Conservation (phyloP, 2,888 invertebrate genomes). For the Hartigia nigra region DNA sequence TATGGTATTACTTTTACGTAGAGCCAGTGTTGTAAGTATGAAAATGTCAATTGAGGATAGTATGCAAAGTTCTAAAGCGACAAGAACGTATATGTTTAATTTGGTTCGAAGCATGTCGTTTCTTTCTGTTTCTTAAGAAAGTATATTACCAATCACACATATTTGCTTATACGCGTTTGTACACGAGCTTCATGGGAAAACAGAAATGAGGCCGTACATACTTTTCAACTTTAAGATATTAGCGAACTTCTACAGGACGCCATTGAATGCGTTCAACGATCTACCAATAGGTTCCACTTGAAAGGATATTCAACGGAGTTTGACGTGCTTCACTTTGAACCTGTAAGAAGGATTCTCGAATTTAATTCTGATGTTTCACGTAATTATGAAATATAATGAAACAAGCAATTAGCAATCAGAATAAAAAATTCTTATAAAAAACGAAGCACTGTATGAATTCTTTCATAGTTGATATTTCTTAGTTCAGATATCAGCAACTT, state of each 20-base stretch:
- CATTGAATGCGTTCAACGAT: background rate
- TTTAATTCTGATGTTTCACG: background rate
- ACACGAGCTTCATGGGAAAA: background rate
- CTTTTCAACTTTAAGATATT: background rate
- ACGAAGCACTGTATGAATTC: background rate
- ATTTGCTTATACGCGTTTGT: background rate
- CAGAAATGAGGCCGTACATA: background rate
- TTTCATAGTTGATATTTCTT: background rate
- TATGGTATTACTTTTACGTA: background rate
- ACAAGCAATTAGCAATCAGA: background rate
- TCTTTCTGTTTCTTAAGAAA: background rate
- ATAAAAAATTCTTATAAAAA: background rate
- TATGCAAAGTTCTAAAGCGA: background rate
- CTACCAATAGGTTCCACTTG: background rate
- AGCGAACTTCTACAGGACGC: background rate
- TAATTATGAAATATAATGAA: background rate
- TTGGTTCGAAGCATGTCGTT: background rate
- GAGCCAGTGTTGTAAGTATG: background rate
- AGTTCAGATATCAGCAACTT: background rate
- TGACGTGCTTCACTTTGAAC: background rate
- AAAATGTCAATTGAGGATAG: background rate
- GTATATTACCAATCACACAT: background rate
- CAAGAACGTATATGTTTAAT: background rate
- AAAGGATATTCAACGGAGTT: background rate
- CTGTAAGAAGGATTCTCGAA: background rate